Evolutionary conservation across 2,888 invertebrate species (phyloP), one percentile per base, ranked within the genome.

Genomic region (Archips xylosteana): DNA sequence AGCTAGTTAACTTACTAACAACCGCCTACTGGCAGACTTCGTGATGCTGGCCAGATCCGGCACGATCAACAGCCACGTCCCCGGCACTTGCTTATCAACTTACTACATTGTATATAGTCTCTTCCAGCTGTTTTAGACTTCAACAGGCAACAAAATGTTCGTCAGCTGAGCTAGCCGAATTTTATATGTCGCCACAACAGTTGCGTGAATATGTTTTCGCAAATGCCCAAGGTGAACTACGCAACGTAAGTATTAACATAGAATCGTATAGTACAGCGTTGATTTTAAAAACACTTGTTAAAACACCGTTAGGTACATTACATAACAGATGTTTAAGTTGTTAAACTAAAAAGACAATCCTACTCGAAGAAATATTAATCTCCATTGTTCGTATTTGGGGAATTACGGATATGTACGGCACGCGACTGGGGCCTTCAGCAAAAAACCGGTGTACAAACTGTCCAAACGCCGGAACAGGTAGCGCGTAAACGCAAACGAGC

Each of bases 1-100:
- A 83, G 85, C 84, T 84, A 87, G 85, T 78, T 79, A 81, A 83
- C 87, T 89, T 86, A 88, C 88, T 89, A 85, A 87, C 89, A 85
- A 82, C 84, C 84, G 82, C 79, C 81, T 81, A 80, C 80, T 81
- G 47, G 51, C 51, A 57, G 51, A 6, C 51, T 34, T 23, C 32
- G n/a, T 45, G 12, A 54, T 54, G 51, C 51, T 9, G 51, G 15
- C 51, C 51, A 54, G 51, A 9, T 8, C 42, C 23, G 42, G 42
- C 12, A 12, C 45, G 32, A 23, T 32, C 1, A 2, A 13, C 47
- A 39, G 39, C 13, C 47, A n/a, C 12, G 12, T 32, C 32, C 32
- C 23, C 12, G 12, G 3, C 45, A 45, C 45, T 45, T 12, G 39
- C 39, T 39, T 36, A 4, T 39, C 4, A 39, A 12, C 23, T 23